Percentiles rank a stretch among this genome's conserved stretches.
phyloP scores from a whole-genome alignment of 2,888 invertebrate species.

The Melanchra persicariae region DNA sequence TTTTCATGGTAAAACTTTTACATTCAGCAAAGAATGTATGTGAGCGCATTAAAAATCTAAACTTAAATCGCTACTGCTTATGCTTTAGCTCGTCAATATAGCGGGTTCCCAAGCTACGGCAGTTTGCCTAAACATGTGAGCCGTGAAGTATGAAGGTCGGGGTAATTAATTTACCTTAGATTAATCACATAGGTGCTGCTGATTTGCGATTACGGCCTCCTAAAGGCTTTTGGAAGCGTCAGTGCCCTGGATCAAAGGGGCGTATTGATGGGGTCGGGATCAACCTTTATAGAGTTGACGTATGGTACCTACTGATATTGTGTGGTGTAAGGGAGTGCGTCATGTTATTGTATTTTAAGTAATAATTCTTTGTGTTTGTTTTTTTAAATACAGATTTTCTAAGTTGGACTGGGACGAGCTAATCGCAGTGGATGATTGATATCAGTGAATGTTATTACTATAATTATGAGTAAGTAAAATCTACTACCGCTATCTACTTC shows the following conservation, averaged over 20 bases:
- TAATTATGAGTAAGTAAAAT: too few species aligned
- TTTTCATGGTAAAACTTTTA: background rate
- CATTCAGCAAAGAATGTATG: background rate
- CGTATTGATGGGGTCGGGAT: slow-evolving; percentile 48
- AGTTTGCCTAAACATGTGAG: slow-evolving; percentile 82
- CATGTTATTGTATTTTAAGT: background rate
- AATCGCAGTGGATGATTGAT: too few species aligned
- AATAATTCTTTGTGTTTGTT: background rate
- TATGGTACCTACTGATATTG: background rate
- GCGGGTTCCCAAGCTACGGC: slow-evolving; percentile 75
- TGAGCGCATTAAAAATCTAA: background rate
- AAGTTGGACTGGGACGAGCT: too few species aligned
- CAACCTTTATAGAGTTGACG: slow-evolving; percentile 37
- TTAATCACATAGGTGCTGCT: slow-evolving; percentile 81
- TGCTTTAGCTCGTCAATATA: slow-evolving; percentile 49
- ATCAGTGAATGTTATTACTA: too few species aligned
- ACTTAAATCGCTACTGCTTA: slow-evolving; percentile 59
- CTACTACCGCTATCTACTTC: too few species aligned
- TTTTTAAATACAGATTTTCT: background rate
- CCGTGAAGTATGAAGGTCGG: slow-evolving; percentile 83
- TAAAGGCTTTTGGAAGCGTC: slow-evolving; percentile 60
- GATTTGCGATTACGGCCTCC: slow-evolving; percentile 69
- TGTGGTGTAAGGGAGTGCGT: background rate
- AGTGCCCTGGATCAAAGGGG: slow-evolving; percentile 55
- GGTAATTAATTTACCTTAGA: slow-evolving; percentile 84